Evolutionary conservation across 2,797 vertebrate genomes (phyloP).

Genomic region (Acanthurus lineatus): DNA sequence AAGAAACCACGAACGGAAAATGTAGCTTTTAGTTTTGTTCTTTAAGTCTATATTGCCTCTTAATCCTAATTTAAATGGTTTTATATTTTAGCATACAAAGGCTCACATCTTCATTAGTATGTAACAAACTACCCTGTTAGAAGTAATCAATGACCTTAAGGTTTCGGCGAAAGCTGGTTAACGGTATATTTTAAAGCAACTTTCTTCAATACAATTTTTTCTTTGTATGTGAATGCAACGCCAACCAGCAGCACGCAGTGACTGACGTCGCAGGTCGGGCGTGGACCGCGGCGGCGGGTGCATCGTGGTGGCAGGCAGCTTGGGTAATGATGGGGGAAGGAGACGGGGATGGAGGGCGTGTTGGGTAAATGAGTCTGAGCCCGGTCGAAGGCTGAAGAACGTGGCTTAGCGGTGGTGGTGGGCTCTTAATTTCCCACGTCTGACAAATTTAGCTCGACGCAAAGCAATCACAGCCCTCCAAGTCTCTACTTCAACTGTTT

Average conservation of each 20-base stretch:
- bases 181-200: fast-evolving
- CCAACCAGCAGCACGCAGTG: conserved; percentile 56
- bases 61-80: neutral
- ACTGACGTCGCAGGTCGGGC: conserved; percentile 80
- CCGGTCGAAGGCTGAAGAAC: conserved; percentile 21
- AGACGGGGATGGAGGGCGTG: conserved; percentile 62
- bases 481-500: neutral
- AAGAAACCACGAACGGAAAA: neutral
- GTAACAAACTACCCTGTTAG: fast-evolving
- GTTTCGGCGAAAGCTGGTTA: neutral
- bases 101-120: fast-evolving
- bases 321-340: conserved; percentile 77
- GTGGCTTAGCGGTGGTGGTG: conserved; percentile 31
- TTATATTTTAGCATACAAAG: neutral
- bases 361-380: conserved; percentile 45
- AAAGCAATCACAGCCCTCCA: neutral
- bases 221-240: conserved; percentile 16
- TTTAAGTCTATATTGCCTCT: neutral
- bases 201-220: fast-evolving
- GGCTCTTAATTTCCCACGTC: neutral
- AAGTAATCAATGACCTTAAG: fast-evolving
- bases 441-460: neutral
- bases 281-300: conserved; percentile 75
- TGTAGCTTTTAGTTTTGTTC: fast-evolving
- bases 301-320: conserved; percentile 72